Conservation (phyloP, 2,888 invertebrate species). For the Cerastoderma edule region DNA sequence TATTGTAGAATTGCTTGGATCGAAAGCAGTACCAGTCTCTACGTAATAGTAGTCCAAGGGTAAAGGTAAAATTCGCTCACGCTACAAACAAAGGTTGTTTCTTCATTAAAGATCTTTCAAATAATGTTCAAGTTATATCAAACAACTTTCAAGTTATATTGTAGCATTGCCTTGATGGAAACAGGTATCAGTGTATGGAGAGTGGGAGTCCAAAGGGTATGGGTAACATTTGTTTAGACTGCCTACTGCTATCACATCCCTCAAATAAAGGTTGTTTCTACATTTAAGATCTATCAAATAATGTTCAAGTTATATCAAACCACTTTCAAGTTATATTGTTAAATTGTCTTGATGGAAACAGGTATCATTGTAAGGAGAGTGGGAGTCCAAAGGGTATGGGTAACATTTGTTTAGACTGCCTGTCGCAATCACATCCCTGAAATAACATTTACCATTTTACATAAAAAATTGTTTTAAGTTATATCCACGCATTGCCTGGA, state of each 20-base stretch:
- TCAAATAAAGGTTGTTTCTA: constrained; percentile 36
- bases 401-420: constrained; percentile 73
- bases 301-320: too few relatives aligned
- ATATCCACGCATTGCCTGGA: too few relatives aligned
- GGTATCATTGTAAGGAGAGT: constrained; percentile 78
- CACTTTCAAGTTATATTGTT: too few relatives aligned
- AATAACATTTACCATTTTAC: too few relatives aligned
- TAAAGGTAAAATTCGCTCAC: constrained; percentile 77
- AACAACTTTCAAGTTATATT: too few relatives aligned
- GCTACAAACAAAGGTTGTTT: constrained; percentile 47
- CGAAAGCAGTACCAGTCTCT: constrained; percentile 75
- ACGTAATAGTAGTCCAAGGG: constrained; percentile 79
- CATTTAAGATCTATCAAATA: too few relatives aligned
- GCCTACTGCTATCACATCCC: constrained; percentile 72
- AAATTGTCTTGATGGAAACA: too few relatives aligned
- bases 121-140: too few relatives aligned
- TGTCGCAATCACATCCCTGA: constrained; percentile 71
- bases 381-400: constrained; percentile 79
- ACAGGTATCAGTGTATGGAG: constrained; percentile 78
- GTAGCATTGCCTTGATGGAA: too few relatives aligned
- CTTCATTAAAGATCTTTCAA: too few relatives aligned
- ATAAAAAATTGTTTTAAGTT: too few relatives aligned
- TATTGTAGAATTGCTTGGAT: too few relatives aligned
- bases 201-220: constrained; percentile 80
- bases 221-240: constrained; percentile 73